These are phyloP conservation scores for Homarus gammarus DNA, from an alignment of 2,888 invertebrate genomes.

Conservation along the genomic window DNA sequence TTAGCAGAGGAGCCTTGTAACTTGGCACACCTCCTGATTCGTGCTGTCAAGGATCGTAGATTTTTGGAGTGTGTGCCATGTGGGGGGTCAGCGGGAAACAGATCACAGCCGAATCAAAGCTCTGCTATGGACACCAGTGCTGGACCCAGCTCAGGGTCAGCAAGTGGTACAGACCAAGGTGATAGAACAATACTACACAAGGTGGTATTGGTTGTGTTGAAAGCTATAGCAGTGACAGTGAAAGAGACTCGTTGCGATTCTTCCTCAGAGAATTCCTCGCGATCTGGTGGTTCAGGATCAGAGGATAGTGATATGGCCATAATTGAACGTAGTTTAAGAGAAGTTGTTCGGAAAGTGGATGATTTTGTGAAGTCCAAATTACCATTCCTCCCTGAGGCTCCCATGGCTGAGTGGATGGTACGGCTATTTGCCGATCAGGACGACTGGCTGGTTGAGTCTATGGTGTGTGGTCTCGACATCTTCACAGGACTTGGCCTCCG, in stretches of 20 bases:
- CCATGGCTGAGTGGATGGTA: constrained; percentile 92
- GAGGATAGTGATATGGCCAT: constrained; percentile 92
- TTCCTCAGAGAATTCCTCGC: constrained; percentile 82
- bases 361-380: constrained; percentile 88
- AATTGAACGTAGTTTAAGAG: constrained; percentile 90
- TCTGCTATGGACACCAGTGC: constrained; percentile 38
- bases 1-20: constrained; percentile 93
- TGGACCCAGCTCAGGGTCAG: constrained; percentile 54
- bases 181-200: constrained; percentile 91
- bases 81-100: constrained; percentile 73
- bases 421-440: constrained; percentile 94
- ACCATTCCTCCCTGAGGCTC: constrained; percentile 92
- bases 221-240: constrained; percentile 93
- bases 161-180: constrained; percentile 78
- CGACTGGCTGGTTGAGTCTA: constrained; percentile 93
- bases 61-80: constrained; percentile 83
- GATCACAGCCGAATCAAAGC: constrained; percentile 37
- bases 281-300: constrained; percentile 85
- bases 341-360: constrained; percentile 87
- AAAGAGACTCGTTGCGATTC: constrained; percentile 93
- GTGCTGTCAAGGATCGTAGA: constrained; percentile 91
- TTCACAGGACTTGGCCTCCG: constrained; percentile 88
- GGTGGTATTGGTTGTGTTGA: constrained; percentile 91
- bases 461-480: constrained; percentile 94
- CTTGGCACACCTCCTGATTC: constrained; percentile 90